phyloP scores from a whole-genome alignment of 2,113 vertebrate genomes.

The Pipra filicauda region DNA sequence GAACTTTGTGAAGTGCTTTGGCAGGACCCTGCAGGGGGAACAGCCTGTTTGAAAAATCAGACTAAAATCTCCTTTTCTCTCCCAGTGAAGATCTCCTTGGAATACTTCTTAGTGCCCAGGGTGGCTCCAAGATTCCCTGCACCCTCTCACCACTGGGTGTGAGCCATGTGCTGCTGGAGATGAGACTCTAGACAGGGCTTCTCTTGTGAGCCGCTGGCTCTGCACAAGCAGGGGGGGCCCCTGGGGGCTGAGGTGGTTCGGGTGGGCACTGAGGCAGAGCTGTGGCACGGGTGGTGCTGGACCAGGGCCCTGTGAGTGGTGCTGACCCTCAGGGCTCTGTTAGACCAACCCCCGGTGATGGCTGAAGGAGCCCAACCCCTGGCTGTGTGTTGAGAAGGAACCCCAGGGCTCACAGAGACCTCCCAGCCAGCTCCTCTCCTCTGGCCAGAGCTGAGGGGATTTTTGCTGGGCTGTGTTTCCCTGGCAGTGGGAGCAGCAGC shows the following conservation, averaged over 20 bases:
- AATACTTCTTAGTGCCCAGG: neutral
- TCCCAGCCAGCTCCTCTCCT: neutral
- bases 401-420: neutral
- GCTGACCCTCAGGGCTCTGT: neutral
- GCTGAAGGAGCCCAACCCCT: neutral
- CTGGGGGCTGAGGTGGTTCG: neutral
- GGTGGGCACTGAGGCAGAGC: neutral
- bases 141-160: accelerated
- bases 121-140: neutral
- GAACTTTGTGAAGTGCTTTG: neutral
- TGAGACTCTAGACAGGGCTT: neutral
- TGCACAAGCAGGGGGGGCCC: neutral
- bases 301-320: neutral
- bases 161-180: neutral
- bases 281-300: accelerated
- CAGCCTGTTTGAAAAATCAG: neutral
- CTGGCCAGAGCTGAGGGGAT: neutral
- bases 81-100: neutral
- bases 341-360: accelerated
- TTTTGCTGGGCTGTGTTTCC: neutral
- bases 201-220: too few relatives aligned
- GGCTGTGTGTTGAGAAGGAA: neutral
- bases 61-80: neutral
- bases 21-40: neutral
- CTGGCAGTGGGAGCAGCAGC: neutral